Percentiles rank a stretch among this genome's conserved stretches.
Evolutionary conservation across 2,113 vertebrate genomes (phyloP).

Genomic region (Engystomops pustulosus): DNA sequence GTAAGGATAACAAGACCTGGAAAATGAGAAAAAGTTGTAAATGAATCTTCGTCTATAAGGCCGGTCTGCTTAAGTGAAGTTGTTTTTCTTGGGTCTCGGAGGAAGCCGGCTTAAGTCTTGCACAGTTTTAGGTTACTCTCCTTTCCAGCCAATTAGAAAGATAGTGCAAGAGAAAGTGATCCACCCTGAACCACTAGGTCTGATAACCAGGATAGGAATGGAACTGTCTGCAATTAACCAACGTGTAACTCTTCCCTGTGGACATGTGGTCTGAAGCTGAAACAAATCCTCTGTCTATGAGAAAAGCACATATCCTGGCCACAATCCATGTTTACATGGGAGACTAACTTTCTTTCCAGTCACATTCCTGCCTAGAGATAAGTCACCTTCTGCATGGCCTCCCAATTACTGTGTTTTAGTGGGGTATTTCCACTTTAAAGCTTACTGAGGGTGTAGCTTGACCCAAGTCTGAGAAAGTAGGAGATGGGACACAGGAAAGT

Average conservation of each 20-base stretch:
- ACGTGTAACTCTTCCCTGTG: constrained; percentile 43
- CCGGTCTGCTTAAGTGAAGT: background rate
- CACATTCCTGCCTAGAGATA: constrained; percentile 55
- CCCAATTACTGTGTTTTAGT: constrained; percentile 45
- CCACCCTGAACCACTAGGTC: constrained; percentile 42
- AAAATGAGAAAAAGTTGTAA: constrained; percentile 28
- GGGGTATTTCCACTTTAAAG: background rate
- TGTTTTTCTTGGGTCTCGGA: constrained; percentile 46
- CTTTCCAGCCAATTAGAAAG: constrained; percentile 45
- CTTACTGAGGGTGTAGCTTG: background rate
- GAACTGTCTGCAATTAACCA: constrained; percentile 56
- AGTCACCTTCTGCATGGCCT: constrained; percentile 48
- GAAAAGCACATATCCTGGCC: constrained; percentile 55
- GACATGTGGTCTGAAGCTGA: constrained; percentile 47
- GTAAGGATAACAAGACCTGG: constrained; percentile 33
- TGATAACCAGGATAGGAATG: constrained; percentile 55
- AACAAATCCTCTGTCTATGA: constrained; percentile 54
- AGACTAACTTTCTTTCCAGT: constrained; percentile 57
- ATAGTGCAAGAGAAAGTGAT: constrained; percentile 50
- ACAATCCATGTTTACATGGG: constrained; percentile 56
- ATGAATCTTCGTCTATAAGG: background rate
- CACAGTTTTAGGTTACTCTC: constrained; percentile 35
- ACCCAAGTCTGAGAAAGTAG: background rate
- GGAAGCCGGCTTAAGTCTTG: constrained; percentile 30
- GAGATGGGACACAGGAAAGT: background rate